Evolutionary conservation across 2,797 vertebrate genomes (phyloP).

Genomic region (Tokudaia muenninki): DNA sequence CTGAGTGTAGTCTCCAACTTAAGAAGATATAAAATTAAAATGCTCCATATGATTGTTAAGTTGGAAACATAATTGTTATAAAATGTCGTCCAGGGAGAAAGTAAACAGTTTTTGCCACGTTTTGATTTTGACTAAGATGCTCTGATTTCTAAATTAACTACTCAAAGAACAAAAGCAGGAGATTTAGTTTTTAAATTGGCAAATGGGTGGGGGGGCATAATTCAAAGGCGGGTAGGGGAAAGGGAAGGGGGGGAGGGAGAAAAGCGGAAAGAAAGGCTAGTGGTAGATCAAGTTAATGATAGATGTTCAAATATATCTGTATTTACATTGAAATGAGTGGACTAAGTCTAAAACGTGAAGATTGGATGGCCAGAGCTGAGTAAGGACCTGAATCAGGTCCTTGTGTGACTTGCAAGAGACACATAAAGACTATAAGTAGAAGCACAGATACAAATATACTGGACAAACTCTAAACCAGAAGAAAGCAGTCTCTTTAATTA

Average conservation of each 20-base stretch:
- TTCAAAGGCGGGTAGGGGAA: background rate
- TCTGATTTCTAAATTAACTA: background rate
- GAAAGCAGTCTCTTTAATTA: constrained; percentile 29
- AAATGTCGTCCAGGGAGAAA: background rate
- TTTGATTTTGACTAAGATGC: constrained; percentile 1
- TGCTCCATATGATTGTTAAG: background rate
- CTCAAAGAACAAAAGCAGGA: constrained; percentile 17
- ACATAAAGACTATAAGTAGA: background rate
- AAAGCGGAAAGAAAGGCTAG: background rate
- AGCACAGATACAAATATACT: background rate
- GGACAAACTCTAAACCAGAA: constrained; percentile 40
- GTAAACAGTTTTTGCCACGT: constrained; percentile 1
- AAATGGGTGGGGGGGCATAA: background rate
- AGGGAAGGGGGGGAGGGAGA: background rate
- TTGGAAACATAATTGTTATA: constrained; percentile 5
- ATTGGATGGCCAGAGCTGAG: background rate
- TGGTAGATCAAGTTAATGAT: background rate
- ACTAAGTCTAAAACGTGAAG: constrained; percentile 3
- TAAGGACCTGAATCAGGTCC: background rate
- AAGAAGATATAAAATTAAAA: constrained; percentile 42
- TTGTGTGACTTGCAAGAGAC: background rate
- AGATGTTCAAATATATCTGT: background rate
- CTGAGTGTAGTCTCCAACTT: background rate
- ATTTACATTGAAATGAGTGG: background rate
- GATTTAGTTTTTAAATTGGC: constrained; percentile 9